These are phyloP conservation scores for Protosalanx chinensis DNA, from an alignment of 2,797 vertebrate genomes.

Conservation along the genomic window DNA sequence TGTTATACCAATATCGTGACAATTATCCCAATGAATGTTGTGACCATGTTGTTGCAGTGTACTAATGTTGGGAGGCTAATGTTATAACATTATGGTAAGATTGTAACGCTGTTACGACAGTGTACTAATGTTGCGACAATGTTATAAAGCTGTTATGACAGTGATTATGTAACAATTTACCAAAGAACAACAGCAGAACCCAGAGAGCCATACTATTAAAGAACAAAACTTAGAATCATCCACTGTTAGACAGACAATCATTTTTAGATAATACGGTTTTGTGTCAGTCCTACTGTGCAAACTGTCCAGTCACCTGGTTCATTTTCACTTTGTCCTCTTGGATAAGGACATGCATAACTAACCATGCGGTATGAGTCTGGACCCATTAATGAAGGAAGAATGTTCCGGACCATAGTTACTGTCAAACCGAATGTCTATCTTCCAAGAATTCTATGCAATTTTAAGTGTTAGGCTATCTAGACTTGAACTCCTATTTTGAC, in stretches of 20 bases:
- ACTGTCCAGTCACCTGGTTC: constrained; percentile 33
- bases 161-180: not conserved
- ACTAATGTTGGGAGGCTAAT: not conserved
- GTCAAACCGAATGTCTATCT: constrained; percentile 37
- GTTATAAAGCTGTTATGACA: not conserved
- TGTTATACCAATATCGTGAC: constrained; percentile 12
- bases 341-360: constrained; percentile 46
- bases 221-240: not conserved
- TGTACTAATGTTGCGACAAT: not conserved
- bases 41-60: too few relatives aligned
- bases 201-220: not conserved
- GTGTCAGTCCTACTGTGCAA: not conserved
- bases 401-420: constrained; percentile 14
- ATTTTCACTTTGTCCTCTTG: constrained; percentile 37
- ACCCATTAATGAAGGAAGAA: constrained; percentile 30
- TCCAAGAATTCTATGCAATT: constrained; percentile 29
- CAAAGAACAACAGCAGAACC: not conserved
- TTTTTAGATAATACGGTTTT: not conserved
- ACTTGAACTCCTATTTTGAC: constrained; percentile 64
- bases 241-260: too few relatives aligned
- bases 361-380: constrained; percentile 27
- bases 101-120: not conserved
- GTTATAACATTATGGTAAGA: not conserved
- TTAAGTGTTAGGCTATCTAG: constrained; percentile 58
- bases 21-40: too few relatives aligned